Evolutionary conservation across 2,888 invertebrate species (phyloP).

Genomic region (Autographa pulchrina): DNA sequence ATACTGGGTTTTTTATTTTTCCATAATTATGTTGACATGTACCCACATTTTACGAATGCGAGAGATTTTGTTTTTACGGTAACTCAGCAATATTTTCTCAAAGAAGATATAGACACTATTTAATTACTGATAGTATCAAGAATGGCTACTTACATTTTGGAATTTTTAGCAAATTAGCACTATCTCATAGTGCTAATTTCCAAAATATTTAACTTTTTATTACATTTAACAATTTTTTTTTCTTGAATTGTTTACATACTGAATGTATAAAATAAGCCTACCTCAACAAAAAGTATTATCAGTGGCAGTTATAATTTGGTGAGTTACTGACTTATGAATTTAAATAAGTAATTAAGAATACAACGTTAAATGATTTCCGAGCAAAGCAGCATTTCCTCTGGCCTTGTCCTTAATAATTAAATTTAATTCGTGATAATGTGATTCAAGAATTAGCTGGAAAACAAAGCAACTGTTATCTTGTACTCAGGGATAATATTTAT

Average conservation of each 20-base stretch:
- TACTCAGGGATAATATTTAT: not conserved
- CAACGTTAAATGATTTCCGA: not conserved
- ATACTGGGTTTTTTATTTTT: constrained; percentile 17
- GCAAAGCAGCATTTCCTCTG: constrained; percentile 3
- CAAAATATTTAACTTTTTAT: too few species aligned
- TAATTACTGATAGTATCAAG: not conserved
- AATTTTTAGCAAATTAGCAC: not conserved
- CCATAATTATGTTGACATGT: constrained; percentile 1
- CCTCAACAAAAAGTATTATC: not conserved
- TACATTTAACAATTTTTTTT: too few species aligned
- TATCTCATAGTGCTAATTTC: too few species aligned
- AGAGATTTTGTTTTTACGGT: too few species aligned
- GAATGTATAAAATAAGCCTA: not conserved
- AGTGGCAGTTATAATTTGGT: not conserved
- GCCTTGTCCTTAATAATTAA: not conserved
- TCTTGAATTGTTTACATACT: too few species aligned
- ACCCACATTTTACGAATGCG: not conserved
- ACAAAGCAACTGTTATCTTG: not conserved
- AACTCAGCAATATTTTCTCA: too few species aligned
- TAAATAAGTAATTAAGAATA: constrained; percentile 4
- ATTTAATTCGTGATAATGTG: not conserved
- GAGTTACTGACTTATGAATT: constrained; percentile 1
- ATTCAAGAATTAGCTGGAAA: not conserved
- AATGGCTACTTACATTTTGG: not conserved
- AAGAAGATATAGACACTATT: not conserved